Evolutionary conservation across 2,113 vertebrate genomes (phyloP).

Genomic region (Prolemur simus): DNA sequence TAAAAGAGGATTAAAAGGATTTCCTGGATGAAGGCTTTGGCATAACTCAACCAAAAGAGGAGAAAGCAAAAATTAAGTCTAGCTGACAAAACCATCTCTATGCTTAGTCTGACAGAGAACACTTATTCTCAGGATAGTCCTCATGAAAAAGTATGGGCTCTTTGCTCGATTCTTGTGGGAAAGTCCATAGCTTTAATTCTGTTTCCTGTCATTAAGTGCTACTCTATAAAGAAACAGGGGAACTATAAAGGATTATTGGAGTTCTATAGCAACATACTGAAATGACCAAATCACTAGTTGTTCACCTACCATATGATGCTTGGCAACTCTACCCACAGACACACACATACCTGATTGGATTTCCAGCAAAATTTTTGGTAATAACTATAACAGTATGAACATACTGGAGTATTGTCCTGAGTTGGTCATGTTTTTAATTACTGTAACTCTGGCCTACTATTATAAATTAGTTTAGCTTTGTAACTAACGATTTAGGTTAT

Average conservation of each 20-base stretch:
- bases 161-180: not conserved
- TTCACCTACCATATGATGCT: not conserved
- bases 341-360: not conserved
- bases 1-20: not conserved
- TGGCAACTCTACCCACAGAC: not conserved
- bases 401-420: not conserved
- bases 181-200: not conserved
- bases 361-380: not conserved
- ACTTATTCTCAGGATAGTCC: not conserved
- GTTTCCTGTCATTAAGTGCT: not conserved
- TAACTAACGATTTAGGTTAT: not conserved
- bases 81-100: not conserved
- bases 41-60: not conserved
- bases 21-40: not conserved
- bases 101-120: not conserved
- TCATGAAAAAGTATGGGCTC: not conserved
- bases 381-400: not conserved
- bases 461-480: not conserved
- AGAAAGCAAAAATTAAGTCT: not conserved
- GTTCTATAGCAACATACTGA: not conserved
- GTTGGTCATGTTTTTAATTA: not conserved
- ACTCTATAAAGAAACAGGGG: not conserved
- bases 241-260: not conserved
- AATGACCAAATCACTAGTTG: not conserved
- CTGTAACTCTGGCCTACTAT: not conserved